Evolutionary conservation across 2,888 invertebrate species (phyloP), one percentile per base, ranked within the genome.

Genomic region (Lasioglossum malachurum): DNA sequence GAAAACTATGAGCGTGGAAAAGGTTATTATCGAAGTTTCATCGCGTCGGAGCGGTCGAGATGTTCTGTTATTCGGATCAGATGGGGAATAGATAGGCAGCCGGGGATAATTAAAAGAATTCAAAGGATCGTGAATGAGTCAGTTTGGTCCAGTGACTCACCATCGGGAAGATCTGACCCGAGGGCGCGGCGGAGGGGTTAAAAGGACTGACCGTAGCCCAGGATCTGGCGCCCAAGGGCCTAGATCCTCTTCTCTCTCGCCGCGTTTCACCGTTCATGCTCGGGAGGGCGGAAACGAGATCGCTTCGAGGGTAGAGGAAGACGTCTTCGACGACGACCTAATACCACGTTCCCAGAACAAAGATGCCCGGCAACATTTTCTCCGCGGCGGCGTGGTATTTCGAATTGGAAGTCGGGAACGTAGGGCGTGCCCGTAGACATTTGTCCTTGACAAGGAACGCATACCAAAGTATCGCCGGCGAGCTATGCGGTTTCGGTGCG

Each of bases 261-360:
- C 73, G 74, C 79, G 78, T 87, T 86, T 88, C 84, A 78, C 78
- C 80, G 81, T 83, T 79, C 86, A 75, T 75, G 88, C 88, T 90
- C 76, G 90, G 75, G 84, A 90, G 87, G 89, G 84, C 88, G 90
- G 91, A 92, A 89, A 87, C 88, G 89, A 87, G 88, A 87, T 86
- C 82, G 87, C 86, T 86, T 44, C 82, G 82, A 86, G 86, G 86
- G 84, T 86, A 83, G 81, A 87, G 80, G 82, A 88, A 83, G 86
- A 91, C 76, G 83, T 76, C 79, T 60, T 80, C 73, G 75, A 69
- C 82, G 76, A 77, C 78, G 82, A 80, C 79, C 80, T 79, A 85
- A 82, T 90, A 77, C 80, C 73, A 16, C 79, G 83, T 82, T 86
- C 84, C 75, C 77, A 79, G 78, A 83, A 90, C 87, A 89, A 90